These are phyloP conservation scores for Akabosia matsudoensis DNA, from an alignment of 1,140 invertebrate species.

Conservation along the genomic window DNA sequence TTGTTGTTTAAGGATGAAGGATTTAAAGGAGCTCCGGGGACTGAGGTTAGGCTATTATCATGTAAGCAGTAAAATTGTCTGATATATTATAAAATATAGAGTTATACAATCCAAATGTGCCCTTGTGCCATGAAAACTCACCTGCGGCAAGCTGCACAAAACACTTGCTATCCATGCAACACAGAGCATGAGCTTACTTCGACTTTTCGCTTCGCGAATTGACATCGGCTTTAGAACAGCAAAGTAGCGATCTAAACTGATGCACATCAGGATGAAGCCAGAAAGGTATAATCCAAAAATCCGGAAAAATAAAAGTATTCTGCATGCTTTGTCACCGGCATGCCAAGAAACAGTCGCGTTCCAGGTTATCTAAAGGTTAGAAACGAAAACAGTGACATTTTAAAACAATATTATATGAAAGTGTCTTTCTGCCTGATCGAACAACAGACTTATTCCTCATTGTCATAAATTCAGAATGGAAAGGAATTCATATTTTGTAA, in stretches of 20 bases:
- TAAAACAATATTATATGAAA: background rate
- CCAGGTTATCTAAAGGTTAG: slow-evolving; percentile 51
- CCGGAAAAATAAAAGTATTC: slow-evolving; percentile 77
- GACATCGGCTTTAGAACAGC: slow-evolving; percentile 76
- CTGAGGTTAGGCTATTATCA: too few species aligned
- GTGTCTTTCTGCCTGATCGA: too few species aligned
- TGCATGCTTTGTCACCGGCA: slow-evolving; percentile 54
- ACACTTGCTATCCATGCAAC: slow-evolving; percentile 72
- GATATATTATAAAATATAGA: too few species aligned
- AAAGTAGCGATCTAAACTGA: slow-evolving; percentile 80
- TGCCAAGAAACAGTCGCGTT: slow-evolving; percentile 49
- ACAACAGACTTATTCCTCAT: too few species aligned
- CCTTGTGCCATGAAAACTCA: slow-evolving; percentile 49
- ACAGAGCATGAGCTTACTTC: slow-evolving; percentile 68
- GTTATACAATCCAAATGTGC: background rate
- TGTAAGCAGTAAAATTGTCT: too few species aligned
- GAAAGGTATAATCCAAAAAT: slow-evolving; percentile 82
- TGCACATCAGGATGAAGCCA: slow-evolving; percentile 80
- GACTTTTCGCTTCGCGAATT: slow-evolving; percentile 63
- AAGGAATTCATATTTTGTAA: too few species aligned
- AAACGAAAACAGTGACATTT: background rate
- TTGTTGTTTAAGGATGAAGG: too few species aligned
- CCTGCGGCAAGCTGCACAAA: slow-evolving; percentile 81
- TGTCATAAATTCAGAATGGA: too few species aligned
- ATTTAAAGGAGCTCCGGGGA: too few species aligned